Evolutionary conservation across 2,888 invertebrate species (phyloP), one percentile per base, ranked within the genome.

Genomic region (Agrotis puta): DNA sequence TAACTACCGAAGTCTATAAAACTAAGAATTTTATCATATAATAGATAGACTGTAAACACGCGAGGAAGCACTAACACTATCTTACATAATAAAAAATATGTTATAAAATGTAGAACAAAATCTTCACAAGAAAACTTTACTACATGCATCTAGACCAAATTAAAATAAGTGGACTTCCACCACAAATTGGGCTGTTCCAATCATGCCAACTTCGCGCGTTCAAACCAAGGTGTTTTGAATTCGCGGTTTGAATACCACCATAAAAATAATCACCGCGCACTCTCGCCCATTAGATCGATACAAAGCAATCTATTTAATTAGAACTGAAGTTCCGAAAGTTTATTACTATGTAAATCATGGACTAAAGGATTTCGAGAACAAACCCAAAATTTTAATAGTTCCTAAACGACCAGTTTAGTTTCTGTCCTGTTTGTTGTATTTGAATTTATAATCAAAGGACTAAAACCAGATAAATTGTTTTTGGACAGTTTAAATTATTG

Each of bases 191-290:
- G 61, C 71, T 63, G 68, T 63, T 75, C 54, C 64, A 78, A 80
- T 77, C 64, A 71, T 61, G 70, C 65, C 71, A 77, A 70, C 70
- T 81, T 75, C 73, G 69, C 74, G 73, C 68, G 62, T 14, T 33
- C 43, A 67, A 70, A 56, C 56, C 67, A 62, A 82, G 84, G 83
- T 59, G 82, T 69, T n/a, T n/a, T n/a, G n/a, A n/a, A 76, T 67
- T 63, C 59, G 54, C 22, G 54, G 72, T 63, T 79, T 61, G 61
- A 83, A 80, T 73, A 56, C 64, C 70, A 70, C 22, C 61, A 74
- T 77, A 82, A 76, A 81, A 82, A 71, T 75, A 82, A 83, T 85
- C 82, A 78, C 67, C 69, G 47, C 20, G 61, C 59, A 65, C 62
- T 76, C 72, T 67, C 58, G 47, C 9, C 57, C 43, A 48, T 50